Conservation (phyloP, 1,140 invertebrate species). For the Aradophagus sp. region DNA sequence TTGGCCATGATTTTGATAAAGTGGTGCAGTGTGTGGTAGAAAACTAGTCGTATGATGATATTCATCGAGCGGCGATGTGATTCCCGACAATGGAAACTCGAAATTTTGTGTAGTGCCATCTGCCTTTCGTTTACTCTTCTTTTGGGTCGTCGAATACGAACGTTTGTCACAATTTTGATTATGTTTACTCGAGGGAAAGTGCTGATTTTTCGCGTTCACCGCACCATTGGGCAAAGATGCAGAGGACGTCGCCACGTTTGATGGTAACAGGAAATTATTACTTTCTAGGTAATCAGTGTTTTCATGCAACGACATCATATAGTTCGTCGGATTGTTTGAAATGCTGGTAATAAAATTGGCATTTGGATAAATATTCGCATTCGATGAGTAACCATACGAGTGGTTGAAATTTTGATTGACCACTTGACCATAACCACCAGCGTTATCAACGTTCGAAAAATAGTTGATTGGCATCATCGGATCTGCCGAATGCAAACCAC, state of each 20-base stretch:
- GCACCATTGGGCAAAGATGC: constrained; percentile 50
- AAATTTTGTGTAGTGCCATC: constrained; percentile 66
- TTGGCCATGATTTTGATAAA: constrained; percentile 71
- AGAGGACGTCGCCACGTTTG: constrained; percentile 58
- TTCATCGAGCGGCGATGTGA: constrained; percentile 68
- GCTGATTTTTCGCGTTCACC: constrained; percentile 64
- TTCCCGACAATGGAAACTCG: constrained; percentile 67
- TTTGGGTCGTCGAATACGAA: constrained; percentile 63
- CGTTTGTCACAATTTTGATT: constrained; percentile 64
- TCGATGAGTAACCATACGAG: constrained; percentile 70
- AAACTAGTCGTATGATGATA: constrained; percentile 67
- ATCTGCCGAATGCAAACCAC: constrained; percentile 60
- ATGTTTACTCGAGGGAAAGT: constrained; percentile 56
- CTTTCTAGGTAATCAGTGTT: constrained; percentile 71
- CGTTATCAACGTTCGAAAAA: constrained; percentile 69
- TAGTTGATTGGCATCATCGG: constrained; percentile 72
- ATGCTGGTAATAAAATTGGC: constrained; percentile 72
- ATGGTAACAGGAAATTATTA: constrained; percentile 67
- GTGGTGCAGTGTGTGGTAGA: constrained; percentile 62
- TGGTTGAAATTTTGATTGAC: constrained; percentile 74
- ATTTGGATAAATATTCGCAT: constrained; percentile 72
- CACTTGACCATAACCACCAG: constrained; percentile 68
- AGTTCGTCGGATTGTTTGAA: constrained; percentile 69
- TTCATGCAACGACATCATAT: constrained; percentile 73
- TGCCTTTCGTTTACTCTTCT: constrained; percentile 69